phyloP scores from a whole-genome alignment of 2,113 vertebrate species.

The Trogon surrucura region DNA sequence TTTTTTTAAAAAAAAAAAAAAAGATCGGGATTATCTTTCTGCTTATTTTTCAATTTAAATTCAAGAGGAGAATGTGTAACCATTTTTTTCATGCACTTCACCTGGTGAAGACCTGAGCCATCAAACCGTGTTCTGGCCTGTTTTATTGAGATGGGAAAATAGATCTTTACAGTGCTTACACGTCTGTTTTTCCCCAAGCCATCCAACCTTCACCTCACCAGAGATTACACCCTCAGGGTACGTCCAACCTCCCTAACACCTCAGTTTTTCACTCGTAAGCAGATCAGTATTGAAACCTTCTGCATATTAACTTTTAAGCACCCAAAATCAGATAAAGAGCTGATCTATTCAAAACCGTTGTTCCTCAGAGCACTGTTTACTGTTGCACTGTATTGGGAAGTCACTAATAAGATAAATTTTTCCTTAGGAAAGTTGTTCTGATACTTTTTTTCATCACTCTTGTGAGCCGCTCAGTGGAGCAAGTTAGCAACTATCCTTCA shows the following conservation, averaged over 20 bases:
- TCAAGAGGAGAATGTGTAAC: not conserved
- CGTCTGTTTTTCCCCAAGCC: not conserved
- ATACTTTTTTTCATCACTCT: not conserved
- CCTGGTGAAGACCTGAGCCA: not conserved
- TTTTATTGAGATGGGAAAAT: constrained; percentile 34
- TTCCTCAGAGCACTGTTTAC: not conserved
- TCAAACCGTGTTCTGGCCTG: not conserved
- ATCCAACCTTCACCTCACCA: constrained; percentile 46
- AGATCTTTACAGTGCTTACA: not conserved
- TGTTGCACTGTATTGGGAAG: not conserved
- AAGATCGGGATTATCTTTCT: not conserved
- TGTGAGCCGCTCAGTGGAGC: not conserved
- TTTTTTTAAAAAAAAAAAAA: not conserved
- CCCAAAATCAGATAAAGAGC: not conserved
- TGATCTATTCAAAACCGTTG: not conserved
- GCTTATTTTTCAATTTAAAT: not conserved
- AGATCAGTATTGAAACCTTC: constrained; percentile 5
- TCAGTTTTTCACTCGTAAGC: constrained; percentile 29
- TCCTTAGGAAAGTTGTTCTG: not conserved
- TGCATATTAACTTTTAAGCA: constrained; percentile 11
- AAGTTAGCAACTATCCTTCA: not conserved
- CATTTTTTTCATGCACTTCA: not conserved
- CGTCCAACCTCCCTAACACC: not conserved
- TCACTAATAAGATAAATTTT: not conserved
- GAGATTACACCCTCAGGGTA: constrained; percentile 40